Percentiles rank a stretch among this genome's conserved stretches.
Evolutionary conservation across 1,140 invertebrate species (phyloP).

Genomic region (Brachystomella parvula): DNA sequence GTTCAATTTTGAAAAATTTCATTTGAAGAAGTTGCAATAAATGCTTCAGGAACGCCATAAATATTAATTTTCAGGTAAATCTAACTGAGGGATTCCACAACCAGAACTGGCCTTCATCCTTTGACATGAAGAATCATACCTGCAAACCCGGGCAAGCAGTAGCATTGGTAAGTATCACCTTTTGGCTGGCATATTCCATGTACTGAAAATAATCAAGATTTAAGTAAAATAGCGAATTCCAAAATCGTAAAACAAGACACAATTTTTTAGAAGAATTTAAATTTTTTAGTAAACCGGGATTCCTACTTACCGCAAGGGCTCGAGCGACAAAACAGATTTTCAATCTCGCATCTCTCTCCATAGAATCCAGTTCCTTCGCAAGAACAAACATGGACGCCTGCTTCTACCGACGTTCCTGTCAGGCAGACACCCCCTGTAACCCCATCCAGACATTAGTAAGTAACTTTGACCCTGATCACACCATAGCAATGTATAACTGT

Average conservation of each 20-base stretch:
- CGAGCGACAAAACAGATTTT: constrained; percentile 5
- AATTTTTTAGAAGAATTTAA: no score
- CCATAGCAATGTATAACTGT: constrained; percentile 46
- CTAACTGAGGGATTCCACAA: no score
- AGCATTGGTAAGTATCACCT: constrained; percentile 17
- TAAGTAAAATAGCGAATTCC: neutral
- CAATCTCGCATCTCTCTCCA: constrained; percentile 11
- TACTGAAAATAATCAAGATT: neutral
- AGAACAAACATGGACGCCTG: neutral
- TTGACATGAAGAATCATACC: constrained; percentile 29
- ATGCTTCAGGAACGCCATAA: no score
- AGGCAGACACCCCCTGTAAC: neutral
- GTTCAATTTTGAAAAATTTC: no score
- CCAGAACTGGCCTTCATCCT: neutral
- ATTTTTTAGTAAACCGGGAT: neutral
- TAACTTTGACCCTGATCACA: constrained; percentile 29
- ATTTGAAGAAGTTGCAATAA: no score
- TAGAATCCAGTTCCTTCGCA: constrained; percentile 7
- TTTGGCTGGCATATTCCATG: constrained; percentile 15
- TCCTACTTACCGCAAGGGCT: constrained; percentile 4
- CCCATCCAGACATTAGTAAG: neutral
- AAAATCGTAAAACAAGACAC: no score
- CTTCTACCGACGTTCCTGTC: neutral
- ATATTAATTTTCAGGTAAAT: no score
- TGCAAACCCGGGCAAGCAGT: constrained; percentile 44